phyloP scores from a whole-genome alignment of 1,140 invertebrate species.

The Kradibia gibbosae region DNA sequence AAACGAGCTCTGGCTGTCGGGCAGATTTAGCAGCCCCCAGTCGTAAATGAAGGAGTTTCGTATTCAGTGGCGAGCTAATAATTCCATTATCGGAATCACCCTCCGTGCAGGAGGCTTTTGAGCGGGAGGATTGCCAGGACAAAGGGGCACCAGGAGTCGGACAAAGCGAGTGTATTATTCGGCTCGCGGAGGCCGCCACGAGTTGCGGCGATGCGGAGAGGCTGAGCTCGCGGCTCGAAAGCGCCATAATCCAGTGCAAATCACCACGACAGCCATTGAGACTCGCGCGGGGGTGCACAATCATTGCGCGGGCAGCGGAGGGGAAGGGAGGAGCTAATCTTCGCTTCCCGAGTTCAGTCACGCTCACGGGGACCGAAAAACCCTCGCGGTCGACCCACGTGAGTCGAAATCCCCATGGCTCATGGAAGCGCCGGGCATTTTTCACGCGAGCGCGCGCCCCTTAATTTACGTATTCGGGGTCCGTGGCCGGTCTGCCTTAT shows the following conservation, averaged over 20 bases:
- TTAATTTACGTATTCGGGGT: constrained; percentile 44
- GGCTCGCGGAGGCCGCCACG: not conserved
- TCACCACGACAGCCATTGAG: no score
- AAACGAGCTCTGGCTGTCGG: constrained; percentile 37
- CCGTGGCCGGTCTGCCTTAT: constrained; percentile 47
- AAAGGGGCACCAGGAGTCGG: not conserved
- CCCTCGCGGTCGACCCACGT: not conserved
- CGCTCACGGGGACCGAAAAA: constrained; percentile 20
- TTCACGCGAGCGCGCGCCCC: constrained; percentile 38
- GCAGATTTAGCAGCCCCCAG: constrained; percentile 27
- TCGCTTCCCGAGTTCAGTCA: constrained; percentile 43
- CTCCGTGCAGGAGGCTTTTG: constrained; percentile 35
- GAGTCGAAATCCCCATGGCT: constrained; percentile 44
- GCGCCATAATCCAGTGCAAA: constrained; percentile 10
- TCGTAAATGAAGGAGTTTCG: constrained; percentile 3
- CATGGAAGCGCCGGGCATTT: constrained; percentile 40
- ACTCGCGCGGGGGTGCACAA: not conserved
- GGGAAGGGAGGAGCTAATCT: constrained; percentile 32
- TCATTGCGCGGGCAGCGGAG: not conserved
- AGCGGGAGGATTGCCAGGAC: constrained; percentile 8
- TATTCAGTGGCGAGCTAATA: not conserved
- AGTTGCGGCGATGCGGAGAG: not conserved
- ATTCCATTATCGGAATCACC: constrained; percentile 17
- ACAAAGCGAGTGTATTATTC: constrained; percentile 10
- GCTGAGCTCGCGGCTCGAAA: constrained; percentile 7